These are phyloP conservation scores for Pristionchus mayeri DNA, from an alignment of 2,888 invertebrate genomes.

Conservation along the genomic window DNA sequence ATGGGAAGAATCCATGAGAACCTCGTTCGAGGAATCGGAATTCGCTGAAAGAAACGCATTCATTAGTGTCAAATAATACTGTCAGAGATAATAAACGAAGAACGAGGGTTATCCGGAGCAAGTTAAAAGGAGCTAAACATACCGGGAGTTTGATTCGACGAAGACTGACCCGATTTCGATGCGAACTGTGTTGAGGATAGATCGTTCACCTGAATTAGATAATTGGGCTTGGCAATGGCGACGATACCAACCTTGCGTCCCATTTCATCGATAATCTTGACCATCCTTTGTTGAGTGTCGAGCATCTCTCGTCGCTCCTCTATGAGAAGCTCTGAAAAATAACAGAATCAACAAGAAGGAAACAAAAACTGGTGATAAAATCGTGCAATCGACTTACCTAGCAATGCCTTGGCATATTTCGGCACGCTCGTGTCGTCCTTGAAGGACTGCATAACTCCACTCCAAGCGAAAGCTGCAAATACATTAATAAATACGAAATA, in stretches of 20 bases:
- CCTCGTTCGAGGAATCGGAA: conserved; percentile 17
- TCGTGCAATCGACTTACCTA: conserved; percentile 36
- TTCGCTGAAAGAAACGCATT: neutral
- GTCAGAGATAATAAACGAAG: too few species aligned
- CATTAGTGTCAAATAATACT: neutral
- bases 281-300: conserved; percentile 28
- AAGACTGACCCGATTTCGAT: conserved; percentile 4
- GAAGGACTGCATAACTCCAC: conserved; percentile 37
- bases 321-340: conserved; percentile 36
- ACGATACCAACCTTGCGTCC: conserved; percentile 8
- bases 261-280: conserved; percentile 4
- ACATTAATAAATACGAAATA: neutral
- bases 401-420: conserved; percentile 5
- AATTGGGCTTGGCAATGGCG: too few species aligned
- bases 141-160: conserved; percentile 24
- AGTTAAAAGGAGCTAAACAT: too few species aligned
- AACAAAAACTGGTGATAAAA: neutral
- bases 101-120: too few species aligned
- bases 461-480: conserved; percentile 37
- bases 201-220: neutral
- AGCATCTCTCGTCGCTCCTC: conserved; percentile 40
- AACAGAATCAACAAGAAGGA: neutral
- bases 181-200: neutral
- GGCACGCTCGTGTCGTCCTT: conserved; percentile 28
- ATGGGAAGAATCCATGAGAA: neutral